Conservation (phyloP, 2,797 vertebrate species). For the Coluber constrictor region DNA sequence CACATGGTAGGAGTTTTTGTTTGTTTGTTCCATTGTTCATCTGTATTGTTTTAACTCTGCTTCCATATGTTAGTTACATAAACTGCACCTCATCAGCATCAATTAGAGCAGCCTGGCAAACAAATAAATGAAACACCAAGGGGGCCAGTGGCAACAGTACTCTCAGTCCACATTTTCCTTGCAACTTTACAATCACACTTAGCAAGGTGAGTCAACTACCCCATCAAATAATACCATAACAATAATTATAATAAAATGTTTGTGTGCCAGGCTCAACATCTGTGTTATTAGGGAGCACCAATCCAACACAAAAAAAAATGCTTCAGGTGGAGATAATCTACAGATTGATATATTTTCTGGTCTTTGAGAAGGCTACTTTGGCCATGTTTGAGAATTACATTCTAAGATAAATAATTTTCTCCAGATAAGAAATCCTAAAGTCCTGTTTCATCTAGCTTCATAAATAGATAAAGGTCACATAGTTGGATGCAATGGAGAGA, state of each 20-base stretch:
- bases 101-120: not conserved
- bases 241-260: not conserved
- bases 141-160: not conserved
- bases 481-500: constrained; percentile 5
- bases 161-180: not conserved
- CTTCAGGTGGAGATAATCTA: not conserved
- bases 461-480: constrained; percentile 22
- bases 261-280: not conserved
- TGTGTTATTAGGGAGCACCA: not conserved
- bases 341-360: not conserved
- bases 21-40: not conserved
- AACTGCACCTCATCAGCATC: not conserved
- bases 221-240: too few relatives aligned
- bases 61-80: not conserved
- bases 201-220: not conserved
- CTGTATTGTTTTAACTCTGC: not conserved
- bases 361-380: not conserved
- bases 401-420: not conserved
- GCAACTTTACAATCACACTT: not conserved
- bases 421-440: not conserved
- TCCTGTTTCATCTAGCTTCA: not conserved
- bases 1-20: not conserved
- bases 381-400: not conserved
- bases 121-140: not conserved
- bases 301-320: not conserved